phyloP scores from a whole-genome alignment of 2,113 vertebrate species.

The Cheilinus undulatus region DNA sequence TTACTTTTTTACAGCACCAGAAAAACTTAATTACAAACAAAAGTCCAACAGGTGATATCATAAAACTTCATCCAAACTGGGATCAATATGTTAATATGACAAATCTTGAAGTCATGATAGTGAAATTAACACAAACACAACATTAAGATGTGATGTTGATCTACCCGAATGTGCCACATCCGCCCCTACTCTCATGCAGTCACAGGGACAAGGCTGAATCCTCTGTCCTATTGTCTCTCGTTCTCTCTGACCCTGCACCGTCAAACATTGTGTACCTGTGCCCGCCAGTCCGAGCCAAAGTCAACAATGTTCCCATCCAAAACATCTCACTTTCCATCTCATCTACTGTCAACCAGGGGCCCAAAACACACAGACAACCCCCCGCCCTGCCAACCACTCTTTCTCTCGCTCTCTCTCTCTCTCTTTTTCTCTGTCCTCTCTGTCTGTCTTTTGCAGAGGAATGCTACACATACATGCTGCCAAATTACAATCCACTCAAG shows the following conservation, averaged over 20 bases:
- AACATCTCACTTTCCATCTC: constrained; percentile 72
- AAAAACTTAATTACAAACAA: too few relatives aligned
- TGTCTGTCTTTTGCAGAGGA: constrained; percentile 25
- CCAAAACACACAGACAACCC: constrained; percentile 44
- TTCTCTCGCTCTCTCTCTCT: too few relatives aligned
- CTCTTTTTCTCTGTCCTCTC: too few relatives aligned
- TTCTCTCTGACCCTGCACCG: constrained; percentile 39
- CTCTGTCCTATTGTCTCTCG: constrained; percentile 50
- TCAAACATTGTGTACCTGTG: constrained; percentile 61
- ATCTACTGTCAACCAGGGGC: constrained; percentile 40
- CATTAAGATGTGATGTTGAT: not conserved
- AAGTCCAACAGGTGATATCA: too few relatives aligned
- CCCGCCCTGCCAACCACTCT: not conserved
- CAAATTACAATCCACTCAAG: constrained; percentile 38
- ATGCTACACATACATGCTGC: constrained; percentile 4
- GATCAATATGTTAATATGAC: too few relatives aligned
- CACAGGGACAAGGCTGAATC: constrained; percentile 20
- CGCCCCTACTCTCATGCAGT: constrained; percentile 4
- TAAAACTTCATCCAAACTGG: too few relatives aligned
- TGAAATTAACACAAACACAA: not conserved
- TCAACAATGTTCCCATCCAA: constrained; percentile 68
- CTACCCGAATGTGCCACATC: not conserved
- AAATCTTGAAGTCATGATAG: too few relatives aligned
- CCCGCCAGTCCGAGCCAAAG: constrained; percentile 59
- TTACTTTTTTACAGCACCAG: too few relatives aligned